phyloP scores from a whole-genome alignment of 2,797 vertebrate genomes.

The Echeneis naucrates region DNA sequence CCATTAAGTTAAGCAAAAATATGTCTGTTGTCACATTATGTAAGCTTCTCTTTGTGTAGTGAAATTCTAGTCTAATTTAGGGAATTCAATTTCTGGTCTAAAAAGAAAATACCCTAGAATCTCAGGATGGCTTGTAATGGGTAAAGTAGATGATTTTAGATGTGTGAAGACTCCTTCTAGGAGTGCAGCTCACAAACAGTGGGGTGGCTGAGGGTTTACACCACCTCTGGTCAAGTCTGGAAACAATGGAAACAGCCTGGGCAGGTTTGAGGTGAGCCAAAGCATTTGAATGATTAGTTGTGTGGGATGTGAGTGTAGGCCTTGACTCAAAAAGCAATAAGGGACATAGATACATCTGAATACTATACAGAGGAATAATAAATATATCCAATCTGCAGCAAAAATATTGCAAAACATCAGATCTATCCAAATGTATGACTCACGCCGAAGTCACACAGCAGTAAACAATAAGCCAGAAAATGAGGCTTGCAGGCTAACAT shows the following conservation, averaged over 20 bases:
- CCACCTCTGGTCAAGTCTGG: background rate
- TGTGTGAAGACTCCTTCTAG: constrained; percentile 1
- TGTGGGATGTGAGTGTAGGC: constrained; percentile 1
- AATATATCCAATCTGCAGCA: background rate
- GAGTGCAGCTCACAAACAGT: background rate
- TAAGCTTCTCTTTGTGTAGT: background rate
- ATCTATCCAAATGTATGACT: background rate
- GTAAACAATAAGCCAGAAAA: background rate
- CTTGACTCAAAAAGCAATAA: background rate
- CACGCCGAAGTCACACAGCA: background rate
- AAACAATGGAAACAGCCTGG: background rate
- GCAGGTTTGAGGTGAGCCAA: background rate
- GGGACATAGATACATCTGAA: background rate
- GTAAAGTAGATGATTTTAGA: constrained; percentile 2
- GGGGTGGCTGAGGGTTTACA: background rate
- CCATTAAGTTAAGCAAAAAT: background rate
- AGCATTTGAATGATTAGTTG: background rate
- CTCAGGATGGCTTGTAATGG: background rate
- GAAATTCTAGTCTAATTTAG: constrained; percentile 14
- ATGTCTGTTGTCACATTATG: background rate
- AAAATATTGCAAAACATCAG: constrained; percentile 1
- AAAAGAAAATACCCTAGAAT: background rate
- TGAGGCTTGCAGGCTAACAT: background rate
- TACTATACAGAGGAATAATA: background rate
- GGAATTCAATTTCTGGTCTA: constrained; percentile 14